Evolutionary conservation across 1,140 invertebrate species (phyloP).

Genomic region (Drosophila lacertosa): DNA sequence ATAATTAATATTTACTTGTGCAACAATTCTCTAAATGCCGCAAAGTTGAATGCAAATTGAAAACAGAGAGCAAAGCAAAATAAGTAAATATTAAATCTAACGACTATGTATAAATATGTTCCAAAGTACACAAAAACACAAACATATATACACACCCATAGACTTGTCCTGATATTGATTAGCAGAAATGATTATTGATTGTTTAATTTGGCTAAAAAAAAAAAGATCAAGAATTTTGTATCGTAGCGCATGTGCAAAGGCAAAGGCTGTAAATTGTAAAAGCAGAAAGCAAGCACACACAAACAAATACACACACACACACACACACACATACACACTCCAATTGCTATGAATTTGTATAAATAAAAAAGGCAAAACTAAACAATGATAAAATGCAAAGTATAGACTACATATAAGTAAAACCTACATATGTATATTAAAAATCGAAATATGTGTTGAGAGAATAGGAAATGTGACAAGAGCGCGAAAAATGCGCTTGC

Average conservation of each 20-base stretch:
- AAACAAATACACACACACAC: background rate
- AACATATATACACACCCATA: background rate
- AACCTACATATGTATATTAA: background rate
- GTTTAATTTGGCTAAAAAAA: background rate
- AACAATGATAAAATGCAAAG: background rate
- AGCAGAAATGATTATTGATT: background rate
- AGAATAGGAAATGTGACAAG: background rate
- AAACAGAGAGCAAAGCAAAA: background rate
- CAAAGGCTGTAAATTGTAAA: background rate
- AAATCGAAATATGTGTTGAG: background rate
- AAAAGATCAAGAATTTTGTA: background rate
- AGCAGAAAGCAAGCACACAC: background rate
- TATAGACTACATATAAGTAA: background rate
- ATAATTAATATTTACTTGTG: no score
- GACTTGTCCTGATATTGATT: background rate
- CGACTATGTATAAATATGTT: slow-evolving; percentile 2
- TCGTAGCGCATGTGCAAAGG: background rate
- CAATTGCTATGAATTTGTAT: slow-evolving; percentile 21
- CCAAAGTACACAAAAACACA: background rate
- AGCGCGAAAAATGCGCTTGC: no score
- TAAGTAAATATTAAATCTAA: background rate
- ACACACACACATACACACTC: background rate
- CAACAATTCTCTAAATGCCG: no score
- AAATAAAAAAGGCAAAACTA: slow-evolving; percentile 1
- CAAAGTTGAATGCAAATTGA: no score